Evolutionary conservation across 1,140 invertebrate species (phyloP).

Genomic region (Dreissena rostriformis): DNA sequence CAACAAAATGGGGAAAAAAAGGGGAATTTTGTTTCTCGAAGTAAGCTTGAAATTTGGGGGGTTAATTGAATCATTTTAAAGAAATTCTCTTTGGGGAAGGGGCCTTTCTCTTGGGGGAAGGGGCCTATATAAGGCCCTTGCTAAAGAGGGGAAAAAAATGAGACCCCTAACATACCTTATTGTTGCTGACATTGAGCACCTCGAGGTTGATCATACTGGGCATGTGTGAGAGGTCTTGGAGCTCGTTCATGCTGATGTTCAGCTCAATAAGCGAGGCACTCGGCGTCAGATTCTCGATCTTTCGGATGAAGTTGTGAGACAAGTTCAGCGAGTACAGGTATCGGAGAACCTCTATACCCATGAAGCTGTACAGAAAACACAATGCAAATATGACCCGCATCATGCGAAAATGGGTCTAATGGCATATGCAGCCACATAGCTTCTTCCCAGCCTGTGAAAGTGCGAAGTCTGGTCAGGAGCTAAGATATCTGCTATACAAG

Average conservation of each 20-base stretch:
- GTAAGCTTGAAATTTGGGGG: too few relatives aligned
- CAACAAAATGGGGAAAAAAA: too few relatives aligned
- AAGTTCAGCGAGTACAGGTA: slow-evolving; percentile 72
- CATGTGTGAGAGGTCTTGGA: slow-evolving; percentile 72
- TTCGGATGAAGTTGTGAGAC: slow-evolving; percentile 74
- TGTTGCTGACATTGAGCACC: slow-evolving; percentile 75
- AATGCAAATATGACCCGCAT: not conserved
- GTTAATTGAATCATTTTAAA: too few relatives aligned
- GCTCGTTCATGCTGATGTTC: slow-evolving; percentile 76
- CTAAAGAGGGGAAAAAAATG: too few relatives aligned
- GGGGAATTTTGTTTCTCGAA: too few relatives aligned
- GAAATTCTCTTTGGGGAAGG: too few relatives aligned
- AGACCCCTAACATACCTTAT: slow-evolving; percentile 55
- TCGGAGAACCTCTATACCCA: slow-evolving; percentile 72
- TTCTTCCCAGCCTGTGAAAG: too few relatives aligned
- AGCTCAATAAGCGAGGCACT: slow-evolving; percentile 68
- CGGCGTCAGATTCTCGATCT: slow-evolving; percentile 66
- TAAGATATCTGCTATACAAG: too few relatives aligned
- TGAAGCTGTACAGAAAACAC: slow-evolving; percentile 65
- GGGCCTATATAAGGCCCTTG: too few relatives aligned
- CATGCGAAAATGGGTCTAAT: not conserved
- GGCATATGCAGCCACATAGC: too few relatives aligned
- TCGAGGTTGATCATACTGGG: slow-evolving; percentile 73
- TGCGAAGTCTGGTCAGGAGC: too few relatives aligned
- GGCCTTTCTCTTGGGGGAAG: too few relatives aligned